phyloP scores from a whole-genome alignment of 2,113 vertebrate species.

The Seriola rivoliana region DNA sequence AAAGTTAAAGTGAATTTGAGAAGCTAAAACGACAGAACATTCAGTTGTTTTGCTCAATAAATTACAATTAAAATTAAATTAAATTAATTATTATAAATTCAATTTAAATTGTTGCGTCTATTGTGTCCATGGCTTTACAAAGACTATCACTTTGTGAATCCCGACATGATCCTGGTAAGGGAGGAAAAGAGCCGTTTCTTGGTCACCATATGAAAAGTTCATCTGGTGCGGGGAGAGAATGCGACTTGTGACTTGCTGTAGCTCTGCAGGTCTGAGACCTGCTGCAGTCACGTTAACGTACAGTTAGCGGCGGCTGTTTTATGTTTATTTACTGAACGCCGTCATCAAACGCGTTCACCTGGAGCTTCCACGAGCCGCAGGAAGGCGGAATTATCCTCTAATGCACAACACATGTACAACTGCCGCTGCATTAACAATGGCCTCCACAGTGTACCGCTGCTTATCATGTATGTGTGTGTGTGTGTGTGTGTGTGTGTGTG shows the following conservation, averaged over 20 bases:
- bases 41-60: too few relatives aligned
- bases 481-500: constrained; percentile 44
- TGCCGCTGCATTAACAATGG: constrained; percentile 59
- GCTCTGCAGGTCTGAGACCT: background rate
- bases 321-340: background rate
- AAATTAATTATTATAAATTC: too few relatives aligned
- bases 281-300: background rate
- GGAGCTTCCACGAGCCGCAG: background rate
- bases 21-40: background rate
- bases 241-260: too few relatives aligned
- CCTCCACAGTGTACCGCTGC: constrained; percentile 28
- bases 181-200: too few relatives aligned
- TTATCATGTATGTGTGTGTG: constrained; percentile 3
- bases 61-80: too few relatives aligned
- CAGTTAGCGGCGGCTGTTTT: background rate
- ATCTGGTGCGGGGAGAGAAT: too few relatives aligned
- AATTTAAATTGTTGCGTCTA: too few relatives aligned
- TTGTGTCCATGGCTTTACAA: too few relatives aligned
- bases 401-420: constrained; percentile 41
- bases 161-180: too few relatives aligned
- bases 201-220: background rate
- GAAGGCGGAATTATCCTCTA: constrained; percentile 44
- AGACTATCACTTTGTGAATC: too few relatives aligned
- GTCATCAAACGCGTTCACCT: constrained; percentile 12
- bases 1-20: background rate